A percentile compares a stretch with the other conserved stretches of the same genome.
These are phyloP conservation scores for Uloborus plumipes DNA, from an alignment of 2,888 invertebrate genomes.

Conservation along the genomic window DNA sequence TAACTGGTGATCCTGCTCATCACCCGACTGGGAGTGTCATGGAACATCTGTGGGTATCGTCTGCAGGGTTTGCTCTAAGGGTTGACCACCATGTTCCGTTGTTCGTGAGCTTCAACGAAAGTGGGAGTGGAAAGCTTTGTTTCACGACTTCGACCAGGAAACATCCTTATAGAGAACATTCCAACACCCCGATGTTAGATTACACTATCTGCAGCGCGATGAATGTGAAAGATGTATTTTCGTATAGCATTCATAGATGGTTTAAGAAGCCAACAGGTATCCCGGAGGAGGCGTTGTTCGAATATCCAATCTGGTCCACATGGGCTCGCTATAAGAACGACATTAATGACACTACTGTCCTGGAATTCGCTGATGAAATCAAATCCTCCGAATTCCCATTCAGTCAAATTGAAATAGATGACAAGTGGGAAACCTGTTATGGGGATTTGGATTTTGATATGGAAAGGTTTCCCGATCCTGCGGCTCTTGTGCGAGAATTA, in stretches of 20 bases:
- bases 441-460: constrained; percentile 83
- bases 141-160: constrained; percentile 75
- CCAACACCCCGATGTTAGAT: constrained; percentile 70
- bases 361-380: constrained; percentile 80
- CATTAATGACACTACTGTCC: constrained; percentile 78
- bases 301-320: constrained; percentile 89
- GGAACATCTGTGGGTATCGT: constrained; percentile 77
- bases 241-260: constrained; percentile 77
- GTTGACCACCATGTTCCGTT: constrained; percentile 79
- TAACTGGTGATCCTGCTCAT: constrained; percentile 68
- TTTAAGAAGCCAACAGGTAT: constrained; percentile 77
- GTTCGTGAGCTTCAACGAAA: constrained; percentile 80
- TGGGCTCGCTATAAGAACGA: constrained; percentile 83
- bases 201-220: constrained; percentile 78
- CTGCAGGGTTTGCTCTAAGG: constrained; percentile 78
- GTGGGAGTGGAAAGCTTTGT: constrained; percentile 74
- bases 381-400: constrained; percentile 78
- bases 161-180: constrained; percentile 73
- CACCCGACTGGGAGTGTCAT: constrained; percentile 70
- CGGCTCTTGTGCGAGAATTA: constrained; percentile 76
- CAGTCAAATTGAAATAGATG: constrained; percentile 79
- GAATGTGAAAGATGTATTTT: constrained; percentile 77
- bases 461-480: constrained; percentile 80
- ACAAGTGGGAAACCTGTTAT: constrained; percentile 88
- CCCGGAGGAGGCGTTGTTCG: constrained; percentile 81